Base-by-base conservation (phyloP, 2,888 invertebrate species). In the Ligdia adustata region DNA sequence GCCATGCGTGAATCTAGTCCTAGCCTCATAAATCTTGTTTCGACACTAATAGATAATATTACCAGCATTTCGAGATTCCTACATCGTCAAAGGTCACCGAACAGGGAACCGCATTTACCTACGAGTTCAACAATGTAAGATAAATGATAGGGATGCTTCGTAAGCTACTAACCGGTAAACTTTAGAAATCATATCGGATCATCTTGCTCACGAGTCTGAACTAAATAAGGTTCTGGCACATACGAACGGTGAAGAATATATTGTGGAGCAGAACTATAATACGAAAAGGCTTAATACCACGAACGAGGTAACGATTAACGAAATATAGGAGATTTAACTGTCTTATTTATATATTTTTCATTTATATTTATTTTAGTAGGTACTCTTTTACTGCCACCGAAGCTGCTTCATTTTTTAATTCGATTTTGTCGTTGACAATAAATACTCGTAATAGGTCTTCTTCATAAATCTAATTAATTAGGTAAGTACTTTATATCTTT, bases 111-210 rank as follows among this genome's bases (percentile, higher is more conserved):
- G 42, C 51, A 55, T 49, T 49, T 43, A 42, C 42, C 28, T 49
- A 38, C 16, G 16, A 18, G 22, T 22, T 22, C 38, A 53, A 57
- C 55, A 50, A 53, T 47, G 55, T 55, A 47, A 51, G 60, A 57
- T 60, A 49, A 47, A 16, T 33, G 60, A 57, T 60, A 46, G 33
- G 42, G 54, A 56, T 53, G 47, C 46, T 49, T 56, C 50, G 51
- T 53, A 44, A 44, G 57, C 60, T 60, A 57, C 60, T 60, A 57
- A 57, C 55, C 57, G 60, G 60, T 60, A 60, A 60, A 60, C 52
- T 60, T 59, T 50, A 46, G 41, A 37, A 49, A 57, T 60, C 59
- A 55, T 60, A 60, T 60, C 60, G 42, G 60, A 60, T 60, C 60
- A 60, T 60, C 60, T 57, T 20, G 31, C 53, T 57, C 60, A 60